Base-by-base conservation (phyloP, 2,888 invertebrate species). In the Rotaria socialis region DNA sequence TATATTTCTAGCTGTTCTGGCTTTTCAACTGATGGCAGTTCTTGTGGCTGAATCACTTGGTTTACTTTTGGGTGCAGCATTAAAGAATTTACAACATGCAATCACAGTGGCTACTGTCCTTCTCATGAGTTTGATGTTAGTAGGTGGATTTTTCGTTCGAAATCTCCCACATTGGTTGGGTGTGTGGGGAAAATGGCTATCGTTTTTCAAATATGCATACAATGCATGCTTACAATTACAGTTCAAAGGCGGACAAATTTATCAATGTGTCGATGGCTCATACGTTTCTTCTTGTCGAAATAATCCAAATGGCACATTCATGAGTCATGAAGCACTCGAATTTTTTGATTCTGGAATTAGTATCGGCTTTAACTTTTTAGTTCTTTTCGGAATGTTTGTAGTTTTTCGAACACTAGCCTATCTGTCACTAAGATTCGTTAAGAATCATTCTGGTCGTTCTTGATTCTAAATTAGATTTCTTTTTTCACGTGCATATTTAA, bases 81-180 rank as follows among this genome's bases (percentile, higher is more conserved):
- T 84, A 0, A 84, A 47, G 50, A 84, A 84, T 52, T 47, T 84
- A 47, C n/a, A 84, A n/a, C 43, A 50, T 47, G 47, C 84, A 84
- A 84, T 84, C 3, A 50, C 84, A 24, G 22, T 1, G 16, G 84
- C 47, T 4, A 84, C n/a, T 24, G 16, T 84, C 4, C 14, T 84
- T 19, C 24, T 84, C 0, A 14, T 84, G 1, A 24, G n/a, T 84
- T 47, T 52, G 6, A 84, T 84, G 84, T 84, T 84, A 47, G n/a
- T 84, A 2, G 84, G 84, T 27, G 84, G 84, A 24, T 84, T 84
- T 27, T 84, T 27, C 19, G 84, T 84, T 27, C 24, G 50, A 84
- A 24, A 84, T 50, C 14, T 84, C 10, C 84, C 84, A n/a, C 84
- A 84, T 50, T 84, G 84, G 84, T 27, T 84, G 35, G 67, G 67